Evolutionary conservation across 2,113 vertebrate species (phyloP), one percentile per base, ranked within the genome.

Genomic region (Prinia subflava): DNA sequence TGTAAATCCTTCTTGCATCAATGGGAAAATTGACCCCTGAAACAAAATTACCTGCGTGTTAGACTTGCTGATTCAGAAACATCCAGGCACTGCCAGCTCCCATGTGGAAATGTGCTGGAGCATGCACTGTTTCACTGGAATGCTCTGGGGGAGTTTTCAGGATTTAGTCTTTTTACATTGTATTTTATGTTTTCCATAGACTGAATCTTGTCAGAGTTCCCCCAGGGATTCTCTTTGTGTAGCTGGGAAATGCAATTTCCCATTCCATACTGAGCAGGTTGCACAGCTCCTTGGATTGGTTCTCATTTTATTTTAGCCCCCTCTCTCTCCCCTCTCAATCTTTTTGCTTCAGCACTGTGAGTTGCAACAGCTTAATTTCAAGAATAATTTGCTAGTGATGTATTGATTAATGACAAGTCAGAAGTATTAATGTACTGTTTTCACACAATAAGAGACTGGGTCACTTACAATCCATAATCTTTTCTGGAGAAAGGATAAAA

Each of bases 1-100:
- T 97, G 92, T 97, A 97, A 97, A 95, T 97, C 96, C 86, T 97
- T 89, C 96, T 97, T 89, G 93, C 92, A 92, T 95, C 89, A 95
- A 87, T 95, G 94, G 94, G 91, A 96, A 90, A 92, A 70, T 96
- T 95, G 91, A 97, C 95, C 96, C 90, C 84, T 96, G 92, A 16
- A 94, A 95, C 90, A 92, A 97, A 95, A 82, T n/a, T 22, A 73
- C 1, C 78, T 76, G 88, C 13, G 0, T 70, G 37, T 78, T 80
- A 60, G 69, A 90, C 24, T 93, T 89, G 41, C 94, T 97, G 93
- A 94, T 95, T 74, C 76, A 88, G 87, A 95, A 92, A 27, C 4
- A 4, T 64, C 39, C 78, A 91, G 63, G 53, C 67, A 28, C 30
- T 57, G 46, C 23, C 28, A 44, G 53, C n/a, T 68, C 22, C 52